A percentile compares a stretch with the other conserved stretches of the same genome.
Conservation (phyloP, 2,888 invertebrate species). For the Ormyrus pomaceus region DNA sequence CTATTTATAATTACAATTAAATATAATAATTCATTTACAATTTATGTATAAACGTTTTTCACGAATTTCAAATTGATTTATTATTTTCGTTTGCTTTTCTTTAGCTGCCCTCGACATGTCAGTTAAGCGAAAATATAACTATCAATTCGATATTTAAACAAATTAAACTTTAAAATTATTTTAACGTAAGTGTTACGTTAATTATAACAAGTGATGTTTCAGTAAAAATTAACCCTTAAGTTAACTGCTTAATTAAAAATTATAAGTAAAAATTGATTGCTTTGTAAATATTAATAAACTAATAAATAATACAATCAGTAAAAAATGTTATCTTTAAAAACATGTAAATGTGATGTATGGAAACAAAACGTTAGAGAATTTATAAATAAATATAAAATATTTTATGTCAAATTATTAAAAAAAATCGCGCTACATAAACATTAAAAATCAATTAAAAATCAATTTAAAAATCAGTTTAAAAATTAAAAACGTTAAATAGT, state of each 20-base stretch:
- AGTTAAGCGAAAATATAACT: conserved; percentile 24
- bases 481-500: background rate
- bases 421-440: too few relatives aligned
- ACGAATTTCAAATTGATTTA: conserved; percentile 1
- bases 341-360: conserved; percentile 15
- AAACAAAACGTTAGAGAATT: conserved; percentile 9
- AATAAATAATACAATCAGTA: conserved; percentile 47
- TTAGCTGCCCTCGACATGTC: conserved; percentile 28
- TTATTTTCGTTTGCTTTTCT: conserved; percentile 30
- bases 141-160: conserved; percentile 16
- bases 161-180: conserved; percentile 21
- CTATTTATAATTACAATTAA: conserved; percentile 48
- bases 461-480: background rate
- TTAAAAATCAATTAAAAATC: too few relatives aligned
- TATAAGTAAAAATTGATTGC: too few relatives aligned
- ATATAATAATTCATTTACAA: conserved; percentile 49
- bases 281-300: background rate
- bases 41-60: conserved; percentile 44
- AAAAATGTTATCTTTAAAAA: conserved; percentile 24
- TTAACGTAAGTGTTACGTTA: conserved; percentile 6
- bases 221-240: background rate
- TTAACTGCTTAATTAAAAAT: too few relatives aligned
- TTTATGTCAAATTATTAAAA: background rate
- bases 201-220: conserved; percentile 15
- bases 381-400: conserved; percentile 26